Percentiles rank a stretch among this genome's conserved stretches.
Conservation (phyloP, 23 tunicate genomes). For the Trididemnum nubilum region DNA sequence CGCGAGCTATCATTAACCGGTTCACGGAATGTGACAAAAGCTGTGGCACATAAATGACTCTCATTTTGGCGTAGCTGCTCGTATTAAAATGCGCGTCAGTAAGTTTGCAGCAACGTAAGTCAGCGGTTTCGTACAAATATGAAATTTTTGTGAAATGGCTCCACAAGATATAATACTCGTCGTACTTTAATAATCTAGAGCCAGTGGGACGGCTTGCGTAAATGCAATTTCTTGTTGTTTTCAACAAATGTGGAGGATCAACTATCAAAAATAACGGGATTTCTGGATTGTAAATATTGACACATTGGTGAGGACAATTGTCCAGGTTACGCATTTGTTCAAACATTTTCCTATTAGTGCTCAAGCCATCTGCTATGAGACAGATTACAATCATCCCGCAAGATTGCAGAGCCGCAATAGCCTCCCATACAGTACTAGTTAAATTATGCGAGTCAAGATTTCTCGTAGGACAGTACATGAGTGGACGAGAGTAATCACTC, state of each 20-base stretch:
- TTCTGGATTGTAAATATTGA: constrained; percentile 1
- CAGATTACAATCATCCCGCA: not conserved
- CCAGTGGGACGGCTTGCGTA: constrained; percentile 1
- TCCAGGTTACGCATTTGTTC: not conserved
- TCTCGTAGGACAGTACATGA: not conserved
- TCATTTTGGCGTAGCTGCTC: constrained; percentile 20
- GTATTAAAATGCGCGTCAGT: constrained; percentile 12
- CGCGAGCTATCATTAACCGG: not conserved
- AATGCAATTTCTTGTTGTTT: not conserved
- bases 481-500: not conserved
- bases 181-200: not conserved
- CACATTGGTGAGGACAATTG: not conserved
- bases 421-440: not conserved
- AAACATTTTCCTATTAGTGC: not conserved
- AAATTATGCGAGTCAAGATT: not conserved
- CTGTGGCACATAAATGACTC: constrained; percentile 20
- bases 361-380: not conserved
- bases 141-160: constrained; percentile 11
- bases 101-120: constrained; percentile 22
- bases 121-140: not conserved
- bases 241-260: not conserved
- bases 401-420: not conserved
- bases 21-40: not conserved
- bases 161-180: not conserved
- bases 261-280: not conserved